A percentile compares a stretch with the other conserved stretches of the same genome.
phyloP scores from a whole-genome alignment of 2,113 vertebrate genomes.

The Mormoops blainvillei region DNA sequence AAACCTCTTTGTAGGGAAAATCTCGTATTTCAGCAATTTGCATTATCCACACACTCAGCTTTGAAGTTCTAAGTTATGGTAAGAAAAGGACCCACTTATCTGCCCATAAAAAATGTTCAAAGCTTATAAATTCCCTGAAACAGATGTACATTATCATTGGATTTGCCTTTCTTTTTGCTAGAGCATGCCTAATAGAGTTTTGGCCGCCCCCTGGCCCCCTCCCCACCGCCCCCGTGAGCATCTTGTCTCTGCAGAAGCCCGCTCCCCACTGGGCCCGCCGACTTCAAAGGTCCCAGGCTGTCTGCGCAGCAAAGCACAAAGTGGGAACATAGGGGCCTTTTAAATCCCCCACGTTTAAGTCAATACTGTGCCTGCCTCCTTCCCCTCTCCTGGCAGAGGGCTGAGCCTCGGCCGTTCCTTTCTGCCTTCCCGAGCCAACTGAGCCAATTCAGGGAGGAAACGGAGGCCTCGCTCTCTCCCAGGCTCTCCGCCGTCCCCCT shows the following conservation, averaged over 20 bases:
- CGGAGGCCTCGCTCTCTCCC: background rate
- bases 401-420: constrained; percentile 82
- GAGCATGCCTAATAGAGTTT: constrained; percentile 93
- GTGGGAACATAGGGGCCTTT: constrained; percentile 90
- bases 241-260: constrained; percentile 90
- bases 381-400: constrained; percentile 80
- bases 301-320: constrained; percentile 94
- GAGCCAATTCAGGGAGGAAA: constrained; percentile 71
- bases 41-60: constrained; percentile 98
- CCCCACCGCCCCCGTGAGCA: constrained; percentile 89
- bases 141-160: constrained; percentile 99
- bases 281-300: constrained; percentile 97
- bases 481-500: background rate
- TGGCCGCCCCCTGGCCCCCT: constrained; percentile 88
- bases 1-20: constrained; percentile 90
- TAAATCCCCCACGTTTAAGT: constrained; percentile 92
- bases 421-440: constrained; percentile 74
- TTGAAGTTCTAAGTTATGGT: constrained; percentile 99
- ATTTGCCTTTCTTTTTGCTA: constrained; percentile 91
- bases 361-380: constrained; percentile 83
- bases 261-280: constrained; percentile 93
- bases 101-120: constrained; percentile 98
- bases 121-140: constrained; percentile 99
- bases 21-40: constrained; percentile 97
- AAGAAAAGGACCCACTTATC: constrained; percentile 97